Evolutionary conservation across 1,140 invertebrate genomes (phyloP).

Genomic region (Sitophilus oryzae): DNA sequence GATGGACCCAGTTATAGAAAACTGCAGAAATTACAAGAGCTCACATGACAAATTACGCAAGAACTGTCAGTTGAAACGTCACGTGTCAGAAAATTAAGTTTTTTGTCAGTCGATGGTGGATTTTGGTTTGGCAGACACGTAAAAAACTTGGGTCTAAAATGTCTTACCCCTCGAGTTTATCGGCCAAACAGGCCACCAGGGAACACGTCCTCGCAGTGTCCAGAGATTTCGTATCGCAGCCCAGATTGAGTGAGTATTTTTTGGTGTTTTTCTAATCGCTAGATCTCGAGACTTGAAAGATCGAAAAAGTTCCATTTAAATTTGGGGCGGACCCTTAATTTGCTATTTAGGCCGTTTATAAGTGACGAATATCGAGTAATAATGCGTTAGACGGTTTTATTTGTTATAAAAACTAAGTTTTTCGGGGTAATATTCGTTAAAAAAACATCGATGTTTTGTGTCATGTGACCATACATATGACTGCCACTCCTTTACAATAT

Average conservation of each 20-base stretch:
- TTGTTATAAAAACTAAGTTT: too few relatives aligned
- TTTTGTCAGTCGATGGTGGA: not conserved
- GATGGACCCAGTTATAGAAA: too few relatives aligned
- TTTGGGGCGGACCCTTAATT: not conserved
- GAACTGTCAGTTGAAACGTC: not conserved
- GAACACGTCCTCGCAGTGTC: conserved; percentile 89
- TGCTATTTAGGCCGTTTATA: conserved; percentile 13
- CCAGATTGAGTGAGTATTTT: conserved; percentile 85
- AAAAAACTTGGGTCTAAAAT: conserved; percentile 32
- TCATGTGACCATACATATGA: conserved; percentile 43
- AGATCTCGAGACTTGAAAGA: not conserved
- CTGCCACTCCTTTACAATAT: conserved; percentile 40
- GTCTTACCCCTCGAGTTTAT: conserved; percentile 43
- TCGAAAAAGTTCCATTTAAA: not conserved
- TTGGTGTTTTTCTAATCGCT: conserved; percentile 5
- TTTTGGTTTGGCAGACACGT: not conserved
- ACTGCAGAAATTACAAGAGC: too few relatives aligned
- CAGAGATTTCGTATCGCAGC: conserved; percentile 95
- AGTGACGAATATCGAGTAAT: too few relatives aligned
- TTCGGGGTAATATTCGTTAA: too few relatives aligned
- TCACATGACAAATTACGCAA: not conserved
- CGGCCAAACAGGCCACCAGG: conserved; percentile 53
- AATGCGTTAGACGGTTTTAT: too few relatives aligned
- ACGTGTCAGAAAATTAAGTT: not conserved
- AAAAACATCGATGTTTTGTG: conserved; percentile 16